Base-by-base conservation (phyloP, 2,797 vertebrate species). In the Hylomyscus alleni region DNA sequence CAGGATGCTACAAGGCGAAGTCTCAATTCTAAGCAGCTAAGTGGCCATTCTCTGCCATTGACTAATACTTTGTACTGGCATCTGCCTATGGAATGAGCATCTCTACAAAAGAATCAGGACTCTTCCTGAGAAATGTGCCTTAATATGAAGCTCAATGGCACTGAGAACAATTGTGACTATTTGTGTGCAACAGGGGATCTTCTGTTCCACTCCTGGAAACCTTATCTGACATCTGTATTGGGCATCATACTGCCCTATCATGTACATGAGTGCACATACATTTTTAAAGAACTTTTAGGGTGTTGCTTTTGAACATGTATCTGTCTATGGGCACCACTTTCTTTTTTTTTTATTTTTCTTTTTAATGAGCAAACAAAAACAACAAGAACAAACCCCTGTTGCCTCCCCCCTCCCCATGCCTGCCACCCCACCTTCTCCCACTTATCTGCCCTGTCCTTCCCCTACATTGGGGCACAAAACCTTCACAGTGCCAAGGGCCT, bases 281-380 rank as follows among this genome's bases (percentile, higher is more conserved):
- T 19, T 60, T 85, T 67, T 80, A 19, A 82, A 75, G 94, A 85
- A 89, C 76, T 50, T 94, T 56, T 90, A 69, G 29, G 75, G 20
- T 34, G 91, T 90, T 88, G 72, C 85, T 96, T 91, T 90, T 93
- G 85, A 92, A 77, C 26, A 8, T 65, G 13, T 47, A 83, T 81
- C 86, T 81, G 65, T 26, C 73, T 92, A 31, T 37, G 60, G 73
- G 5, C 19, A 52, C 14, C 44, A 34, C 40, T 76, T 83, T 75
- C 56, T 86, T 56, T 54, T n/a, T n/a, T n/a, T n/a, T n/a, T n/a
- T n/a, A n/a, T n/a, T n/a, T n/a, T n/a, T n/a, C n/a, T n/a, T n/a
- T n/a, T n/a, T n/a, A n/a, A n/a, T n/a, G n/a, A n/a, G n/a, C n/a
- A n/a, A n/a, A n/a, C n/a, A n/a, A n/a, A n/a, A n/a, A n/a, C n/a